These are phyloP conservation scores for Nymphicus hollandicus DNA, from an alignment of 2,113 vertebrate species.

Conservation along the genomic window DNA sequence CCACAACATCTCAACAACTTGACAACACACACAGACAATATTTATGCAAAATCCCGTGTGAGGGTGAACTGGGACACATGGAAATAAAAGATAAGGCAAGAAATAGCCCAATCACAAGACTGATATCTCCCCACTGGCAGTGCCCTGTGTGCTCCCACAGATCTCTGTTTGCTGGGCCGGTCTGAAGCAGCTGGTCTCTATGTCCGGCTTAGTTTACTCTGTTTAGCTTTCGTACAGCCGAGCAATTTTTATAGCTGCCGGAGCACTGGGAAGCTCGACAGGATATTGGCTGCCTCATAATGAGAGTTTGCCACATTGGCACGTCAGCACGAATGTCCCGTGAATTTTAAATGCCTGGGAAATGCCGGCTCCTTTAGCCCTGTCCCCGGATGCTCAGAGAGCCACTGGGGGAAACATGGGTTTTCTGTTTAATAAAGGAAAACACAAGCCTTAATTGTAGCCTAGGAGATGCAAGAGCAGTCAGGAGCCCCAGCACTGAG, in stretches of 20 bases:
- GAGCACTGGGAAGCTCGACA: slow-evolving; percentile 48
- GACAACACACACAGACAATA: neutral
- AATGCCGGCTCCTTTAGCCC: neutral
- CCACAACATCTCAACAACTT: neutral
- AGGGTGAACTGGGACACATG: neutral
- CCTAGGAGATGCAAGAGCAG: slow-evolving; percentile 50
- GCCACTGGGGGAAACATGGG: neutral
- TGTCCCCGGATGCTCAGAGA: neutral
- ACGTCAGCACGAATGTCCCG: neutral
- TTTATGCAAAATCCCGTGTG: neutral
- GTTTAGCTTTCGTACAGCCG: slow-evolving; percentile 52
- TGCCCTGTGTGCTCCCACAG: neutral
- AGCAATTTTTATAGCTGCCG: slow-evolving; percentile 66
- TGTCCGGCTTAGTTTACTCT: neutral
- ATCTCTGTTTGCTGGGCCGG: slow-evolving; percentile 57
- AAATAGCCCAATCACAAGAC: neutral
- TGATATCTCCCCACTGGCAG: neutral
- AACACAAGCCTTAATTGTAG: slow-evolving; percentile 43
- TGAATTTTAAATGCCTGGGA: slow-evolving; percentile 43
- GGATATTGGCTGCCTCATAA: slow-evolving; percentile 66
- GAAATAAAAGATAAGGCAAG: slow-evolving; percentile 40
- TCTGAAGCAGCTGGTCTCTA: slow-evolving; percentile 58
- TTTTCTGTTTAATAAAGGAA: slow-evolving; percentile 59
- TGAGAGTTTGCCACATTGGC: slow-evolving; percentile 15
- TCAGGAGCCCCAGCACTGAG: rapidly evolving